Percentiles rank a stretch among this genome's conserved stretches.
Evolutionary conservation across 2,797 vertebrate genomes (phyloP).

Genomic region (Neosilurus mollespiculum): DNA sequence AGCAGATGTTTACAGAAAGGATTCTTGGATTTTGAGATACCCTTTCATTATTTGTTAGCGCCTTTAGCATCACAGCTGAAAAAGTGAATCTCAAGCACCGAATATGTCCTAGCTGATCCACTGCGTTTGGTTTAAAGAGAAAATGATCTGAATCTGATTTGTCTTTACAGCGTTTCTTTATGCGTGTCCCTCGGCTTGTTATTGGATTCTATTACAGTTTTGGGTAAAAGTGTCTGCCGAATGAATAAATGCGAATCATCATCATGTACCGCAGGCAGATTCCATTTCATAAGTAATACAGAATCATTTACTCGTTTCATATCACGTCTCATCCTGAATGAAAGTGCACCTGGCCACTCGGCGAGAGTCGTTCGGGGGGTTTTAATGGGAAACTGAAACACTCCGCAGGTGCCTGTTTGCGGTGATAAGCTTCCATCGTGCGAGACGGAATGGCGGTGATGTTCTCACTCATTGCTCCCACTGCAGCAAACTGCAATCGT

Average conservation of each 20-base stretch:
- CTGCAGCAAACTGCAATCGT: conserved; percentile 3
- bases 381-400: conserved; percentile 41
- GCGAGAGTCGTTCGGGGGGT: conserved; percentile 21
- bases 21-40: background rate
- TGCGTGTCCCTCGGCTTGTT: background rate
- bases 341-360: conserved; percentile 32
- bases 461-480: conserved; percentile 17
- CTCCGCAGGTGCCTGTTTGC: conserved; percentile 32
- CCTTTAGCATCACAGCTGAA: background rate
- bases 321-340: conserved; percentile 32
- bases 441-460: conserved; percentile 13
- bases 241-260: conserved; percentile 25
- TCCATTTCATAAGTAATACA: conserved; percentile 30
- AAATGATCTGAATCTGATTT: conserved; percentile 13
- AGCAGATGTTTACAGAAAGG: background rate
- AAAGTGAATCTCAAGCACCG: background rate
- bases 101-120: background rate
- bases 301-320: conserved; percentile 35
- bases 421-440: conserved; percentile 32
- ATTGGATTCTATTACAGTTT: conserved; percentile 19
- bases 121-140: background rate
- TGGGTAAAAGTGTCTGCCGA: conserved; percentile 6
- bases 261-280: conserved; percentile 9
- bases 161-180: background rate
- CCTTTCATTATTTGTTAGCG: background rate